Evolutionary conservation across 2,888 invertebrate genomes (phyloP), one percentile per base, ranked within the genome.

Genomic region (Amblyteles armatorius): DNA sequence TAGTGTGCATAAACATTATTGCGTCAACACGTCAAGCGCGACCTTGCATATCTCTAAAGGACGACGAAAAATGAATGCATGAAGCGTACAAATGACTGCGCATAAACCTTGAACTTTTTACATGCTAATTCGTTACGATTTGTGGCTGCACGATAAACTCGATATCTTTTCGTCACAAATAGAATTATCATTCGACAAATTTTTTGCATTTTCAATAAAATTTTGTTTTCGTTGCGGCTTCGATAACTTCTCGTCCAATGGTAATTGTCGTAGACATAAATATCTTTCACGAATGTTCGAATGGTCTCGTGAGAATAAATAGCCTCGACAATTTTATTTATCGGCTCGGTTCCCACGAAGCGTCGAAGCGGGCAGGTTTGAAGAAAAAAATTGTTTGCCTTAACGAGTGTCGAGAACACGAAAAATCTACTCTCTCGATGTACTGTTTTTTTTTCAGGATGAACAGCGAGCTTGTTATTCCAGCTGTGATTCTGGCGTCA

Each of bases 41-140:
- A 26, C 33, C 16, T 63, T 33, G 60, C 60, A 33, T 63, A 63
- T 63, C 16, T 33, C 16, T 16, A 16, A 33, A 33, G 33, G n/a
- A 6, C 60, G 29, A 63, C 6, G 2, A 29, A 76, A 71, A 84
- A 52, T 16, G 4, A 44, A 26, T 22, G 57, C 77, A 83, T 90
- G 87, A 80, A 86, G 90, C 84, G 83, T 83, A 33, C 29, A 63
- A 63, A 87, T 78, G 81, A 71, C 87, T 89, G 89, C 89, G 89
- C 89, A 89, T 88, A 74, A 85, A 72, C 91, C 91, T 91, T 91
- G 91, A 91, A 91, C 91, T 91, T 91, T 89, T 63, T 63, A 26
- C 29, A 91, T 89, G 89, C 85, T 91, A 57, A 91, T 91, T 88
- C 84, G 72, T 90, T 89, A 88, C 88, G 84, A 88, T 89, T 91